Base-by-base conservation (phyloP, 2,113 vertebrate genomes). In the Halcyon senegalensis region DNA sequence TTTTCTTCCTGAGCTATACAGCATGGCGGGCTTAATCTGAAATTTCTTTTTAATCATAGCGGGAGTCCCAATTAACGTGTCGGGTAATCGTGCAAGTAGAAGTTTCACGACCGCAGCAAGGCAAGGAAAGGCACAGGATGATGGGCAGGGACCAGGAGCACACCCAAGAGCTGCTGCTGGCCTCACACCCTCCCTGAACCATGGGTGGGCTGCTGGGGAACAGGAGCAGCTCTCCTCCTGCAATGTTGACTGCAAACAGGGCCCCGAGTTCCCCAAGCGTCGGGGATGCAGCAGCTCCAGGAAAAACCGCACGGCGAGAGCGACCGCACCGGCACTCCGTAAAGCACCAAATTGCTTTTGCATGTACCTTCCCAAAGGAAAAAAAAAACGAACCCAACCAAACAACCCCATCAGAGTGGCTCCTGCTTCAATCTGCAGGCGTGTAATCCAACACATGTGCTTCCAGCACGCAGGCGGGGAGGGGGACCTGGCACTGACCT, bases 11-110 rank as follows among this genome's bases (percentile, higher is more conserved):
- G 92, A 94, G 98, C 98, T 90, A 88, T 95, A 90, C 67, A 89
- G 97, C 95, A 67, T 97, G 96, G 98, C 56, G 17, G 97, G 93
- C 95, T 91, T 98, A 97, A 98, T 98, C 98, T 98, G 98, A 98
- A 98, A 98, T 98, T 98, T 98, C 98, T 98, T 98, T 98, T 98
- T 98, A 98, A 98, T 98, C 98, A 97, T 98, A 98, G 98, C 98
- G 4, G 98, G 98, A 98, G 97, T 97, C 97, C 98, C 98, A 98
- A 98, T 98, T 98, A 98, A 97, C 85, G 30, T 96, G 94, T 97
- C 58, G 97, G 98, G 96, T 97, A 98, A 98, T 98, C 97, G 91
- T 95, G 98, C 97, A 96, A 97, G 96, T 87, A 91, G 96, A 97
- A 90, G 97, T 75, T 97, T 83, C 50, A 11, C 7, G 73, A 93